Evolutionary conservation across 2,888 invertebrate genomes (phyloP).

Genomic region (Clivina fossor): DNA sequence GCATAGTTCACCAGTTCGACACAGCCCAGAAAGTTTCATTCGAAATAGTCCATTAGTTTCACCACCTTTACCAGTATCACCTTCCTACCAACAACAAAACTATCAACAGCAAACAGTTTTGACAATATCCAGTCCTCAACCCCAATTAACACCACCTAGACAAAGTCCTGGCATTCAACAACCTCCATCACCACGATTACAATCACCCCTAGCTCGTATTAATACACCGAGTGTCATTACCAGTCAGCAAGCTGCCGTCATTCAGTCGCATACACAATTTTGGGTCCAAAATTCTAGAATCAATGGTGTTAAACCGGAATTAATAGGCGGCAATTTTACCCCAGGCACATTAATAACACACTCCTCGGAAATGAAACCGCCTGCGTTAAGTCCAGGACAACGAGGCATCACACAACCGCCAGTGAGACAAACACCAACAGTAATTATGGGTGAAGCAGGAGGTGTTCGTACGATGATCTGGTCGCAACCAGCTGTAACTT

Average conservation of each 20-base stretch:
- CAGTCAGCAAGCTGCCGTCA: slow-evolving; percentile 44
- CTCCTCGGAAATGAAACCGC: slow-evolving; percentile 45
- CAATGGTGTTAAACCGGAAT: slow-evolving; percentile 80
- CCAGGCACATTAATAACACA: slow-evolving; percentile 39
- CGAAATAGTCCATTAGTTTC: slow-evolving; percentile 48
- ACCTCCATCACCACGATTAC: slow-evolving; percentile 36
- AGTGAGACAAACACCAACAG: slow-evolving; percentile 75
- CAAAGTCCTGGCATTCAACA: slow-evolving; percentile 31
- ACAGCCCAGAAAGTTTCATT: slow-evolving; percentile 47
- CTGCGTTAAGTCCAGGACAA: slow-evolving; percentile 42
- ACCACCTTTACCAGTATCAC: slow-evolving; percentile 32
- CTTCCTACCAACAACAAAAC: slow-evolving; percentile 6
- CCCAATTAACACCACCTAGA: slow-evolving; percentile 8
- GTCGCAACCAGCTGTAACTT: slow-evolving; percentile 60
- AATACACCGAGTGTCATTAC: slow-evolving; percentile 48
- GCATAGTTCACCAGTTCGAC: slow-evolving; percentile 52
- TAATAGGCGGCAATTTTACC: slow-evolving; percentile 64
- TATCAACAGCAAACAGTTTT: slow-evolving; percentile 14
- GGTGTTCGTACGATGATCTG: slow-evolving; percentile 76
- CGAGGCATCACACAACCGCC: slow-evolving; percentile 43
- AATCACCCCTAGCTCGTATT: slow-evolving; percentile 48
- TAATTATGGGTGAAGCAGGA: slow-evolving; percentile 91
- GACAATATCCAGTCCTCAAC: slow-evolving; percentile 4
- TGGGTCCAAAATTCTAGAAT: slow-evolving; percentile 61
- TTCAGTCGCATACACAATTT: slow-evolving; percentile 49